These are phyloP conservation scores for Cantharis nigra DNA, from an alignment of 2,888 invertebrate species.

Conservation along the genomic window DNA sequence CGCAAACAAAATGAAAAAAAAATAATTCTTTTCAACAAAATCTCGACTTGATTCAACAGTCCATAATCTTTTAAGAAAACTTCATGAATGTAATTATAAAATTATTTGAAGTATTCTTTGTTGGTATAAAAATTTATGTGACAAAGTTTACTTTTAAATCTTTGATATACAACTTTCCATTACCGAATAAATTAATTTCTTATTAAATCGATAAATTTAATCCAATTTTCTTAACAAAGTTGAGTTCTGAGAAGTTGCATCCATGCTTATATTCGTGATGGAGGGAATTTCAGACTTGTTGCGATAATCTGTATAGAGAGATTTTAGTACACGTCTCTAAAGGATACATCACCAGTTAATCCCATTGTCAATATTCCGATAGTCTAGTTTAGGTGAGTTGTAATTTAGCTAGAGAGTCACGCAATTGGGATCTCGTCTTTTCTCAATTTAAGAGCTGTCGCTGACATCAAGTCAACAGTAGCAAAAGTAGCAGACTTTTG, in stretches of 20 bases:
- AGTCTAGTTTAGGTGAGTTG: neutral
- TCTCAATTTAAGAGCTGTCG: constrained; percentile 21
- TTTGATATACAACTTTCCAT: neutral
- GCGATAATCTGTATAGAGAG: neutral
- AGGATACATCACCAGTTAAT: constrained; percentile 11
- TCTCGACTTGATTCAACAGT: neutral
- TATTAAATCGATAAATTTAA: neutral
- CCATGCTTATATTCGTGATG: neutral
- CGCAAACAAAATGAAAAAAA: neutral
- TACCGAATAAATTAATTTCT: neutral
- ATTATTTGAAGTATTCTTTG: neutral
- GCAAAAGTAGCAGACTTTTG: constrained; percentile 32
- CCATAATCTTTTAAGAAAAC: neutral
- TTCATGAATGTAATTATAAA: neutral
- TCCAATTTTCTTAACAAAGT: neutral
- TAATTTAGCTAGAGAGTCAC: constrained; percentile 14
- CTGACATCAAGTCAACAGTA: constrained; percentile 24
- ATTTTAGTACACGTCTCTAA: neutral
- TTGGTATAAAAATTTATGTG: neutral
- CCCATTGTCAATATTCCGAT: constrained; percentile 13
- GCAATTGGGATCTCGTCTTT: constrained; percentile 7
- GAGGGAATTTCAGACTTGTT: neutral
- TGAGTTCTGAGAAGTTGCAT: neutral
- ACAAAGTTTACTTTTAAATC: neutral
- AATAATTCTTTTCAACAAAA: neutral